Evolutionary conservation across 2,797 vertebrate genomes (phyloP), one percentile per base, ranked within the genome.

Genomic region (Argya squamiceps): DNA sequence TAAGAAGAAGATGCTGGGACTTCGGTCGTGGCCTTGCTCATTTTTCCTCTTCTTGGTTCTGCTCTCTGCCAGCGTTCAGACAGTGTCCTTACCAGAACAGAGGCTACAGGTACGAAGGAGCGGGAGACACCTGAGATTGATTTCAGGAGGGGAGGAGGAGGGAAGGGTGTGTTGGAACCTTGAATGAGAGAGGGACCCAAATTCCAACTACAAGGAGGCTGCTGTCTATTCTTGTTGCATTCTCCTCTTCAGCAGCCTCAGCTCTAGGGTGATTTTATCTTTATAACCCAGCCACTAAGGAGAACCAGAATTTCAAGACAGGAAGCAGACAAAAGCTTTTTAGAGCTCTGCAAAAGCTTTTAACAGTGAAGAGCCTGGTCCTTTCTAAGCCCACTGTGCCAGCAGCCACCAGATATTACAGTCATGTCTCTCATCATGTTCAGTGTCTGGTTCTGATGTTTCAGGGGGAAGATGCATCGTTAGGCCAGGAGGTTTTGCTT

Each of bases 41-140:
- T 71, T 93, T 77, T 77, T 93, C 68, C n/a, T 97, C 67, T 70
- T 95, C 68, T 60, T 92, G 70, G 46, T 68, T 80, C 91, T 96
- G 58, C 87, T 93, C 75, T 95, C 93, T 70, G 87, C 84, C 89
- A 93, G 81, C 14, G 78, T 88, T 87, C 96, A 88, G 65, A 63
- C 93, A 37, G 69, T 94, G 84, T 93, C 95, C 65, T 83, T 96
- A 58, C 84, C 92, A 55, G 69, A 49, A 96, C 81, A 96, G 64
- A 93, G 78, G 58, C 75, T 97, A 80, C 93, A 97, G 94, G 96
- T 96, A 96, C 68, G 96, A 89, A 36, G 75, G 71, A 56, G 24
- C 20, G 91, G 78, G 91, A 89, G 23, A 90, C 10, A 79, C 52
- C n/a, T 60, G 74, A 83, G 84, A 68, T 92, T 89, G 87, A 77